phyloP scores from a whole-genome alignment of 2,113 vertebrate genomes.

The Lophochroa leadbeateri region DNA sequence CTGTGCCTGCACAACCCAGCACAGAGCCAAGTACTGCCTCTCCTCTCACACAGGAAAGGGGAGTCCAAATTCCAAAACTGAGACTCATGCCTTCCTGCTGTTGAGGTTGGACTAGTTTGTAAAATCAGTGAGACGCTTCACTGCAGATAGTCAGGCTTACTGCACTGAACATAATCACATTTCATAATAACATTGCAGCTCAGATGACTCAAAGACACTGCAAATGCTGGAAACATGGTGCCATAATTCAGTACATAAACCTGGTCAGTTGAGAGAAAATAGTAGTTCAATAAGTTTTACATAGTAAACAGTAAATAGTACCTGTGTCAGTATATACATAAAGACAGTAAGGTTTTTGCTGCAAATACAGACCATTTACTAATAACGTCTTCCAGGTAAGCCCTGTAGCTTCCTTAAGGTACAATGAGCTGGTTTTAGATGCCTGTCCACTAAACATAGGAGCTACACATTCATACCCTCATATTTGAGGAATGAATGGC shows the following conservation, averaged over 20 bases:
- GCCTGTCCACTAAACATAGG: not conserved
- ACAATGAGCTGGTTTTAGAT: not conserved
- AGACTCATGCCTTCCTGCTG: not conserved
- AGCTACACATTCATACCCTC: not conserved
- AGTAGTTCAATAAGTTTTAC: not conserved
- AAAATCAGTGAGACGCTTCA: not conserved
- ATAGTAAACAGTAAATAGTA: no score
- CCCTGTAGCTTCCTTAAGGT: not conserved
- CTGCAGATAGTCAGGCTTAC: not conserved
- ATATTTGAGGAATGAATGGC: not conserved
- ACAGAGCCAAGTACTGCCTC: not conserved
- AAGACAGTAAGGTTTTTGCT: not conserved
- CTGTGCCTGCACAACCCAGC: fast-evolving
- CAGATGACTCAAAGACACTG: not conserved
- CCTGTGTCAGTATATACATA: fast-evolving
- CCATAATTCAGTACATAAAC: not conserved
- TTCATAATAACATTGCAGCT: not conserved
- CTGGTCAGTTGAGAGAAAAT: not conserved
- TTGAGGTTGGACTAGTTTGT: not conserved
- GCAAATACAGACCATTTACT: not conserved
- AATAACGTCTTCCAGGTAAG: not conserved
- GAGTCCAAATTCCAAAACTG: not conserved
- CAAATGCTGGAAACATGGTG: not conserved
- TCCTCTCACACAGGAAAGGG: not conserved
- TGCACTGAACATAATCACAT: not conserved